Evolutionary conservation across 2,888 invertebrate species (phyloP), one percentile per base, ranked within the genome.

Genomic region (Heteromurus nitidus): DNA sequence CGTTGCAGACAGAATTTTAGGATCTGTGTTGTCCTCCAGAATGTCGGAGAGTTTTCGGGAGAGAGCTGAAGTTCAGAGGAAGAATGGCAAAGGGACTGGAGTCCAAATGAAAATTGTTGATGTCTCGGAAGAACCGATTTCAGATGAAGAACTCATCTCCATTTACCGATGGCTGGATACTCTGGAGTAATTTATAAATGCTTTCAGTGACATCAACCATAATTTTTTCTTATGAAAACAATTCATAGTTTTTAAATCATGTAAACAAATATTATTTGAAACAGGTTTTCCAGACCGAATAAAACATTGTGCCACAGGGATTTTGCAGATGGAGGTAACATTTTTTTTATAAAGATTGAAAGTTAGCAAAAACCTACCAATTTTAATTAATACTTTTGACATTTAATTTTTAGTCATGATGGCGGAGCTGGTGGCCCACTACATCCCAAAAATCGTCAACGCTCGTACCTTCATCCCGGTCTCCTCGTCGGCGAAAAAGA

Each of bases 271-370:
- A 73, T 53, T 50, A 28, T n/a, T 30, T 28, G 16, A 31, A 7
- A n/a, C 22, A 76, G 68, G 11, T 84, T 81, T 44, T 77, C 82
- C 3, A 65, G 81, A 2, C 65, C 74, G 9, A 84, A 73, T 68
- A 82, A 82, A 50, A 82, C 80, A 22, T 44, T 81, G 0, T 16
- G 74, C 7, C 60, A 77, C 31, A 3, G 84, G n/a, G 84, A 84
- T 47, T 84, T 84, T 62, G 64, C 82, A 22, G 84, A 84, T 58
- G 84, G 82, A 44, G 84, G 84, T 84, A 72, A 44, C 16, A 7
- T 22, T 16, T 16, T 36, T 72, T 28, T 73, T 28, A 36, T 13
- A n/a, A n/a, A n/a, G 36, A 9, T 36, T 13, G 36, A 36, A 36
- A 36, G 7, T n/a, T n/a, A n/a, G 36, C 7, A 9, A 36, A 36